Evolutionary conservation across 2,888 invertebrate species (phyloP).

Genomic region (Drosophila hamatofila): DNA sequence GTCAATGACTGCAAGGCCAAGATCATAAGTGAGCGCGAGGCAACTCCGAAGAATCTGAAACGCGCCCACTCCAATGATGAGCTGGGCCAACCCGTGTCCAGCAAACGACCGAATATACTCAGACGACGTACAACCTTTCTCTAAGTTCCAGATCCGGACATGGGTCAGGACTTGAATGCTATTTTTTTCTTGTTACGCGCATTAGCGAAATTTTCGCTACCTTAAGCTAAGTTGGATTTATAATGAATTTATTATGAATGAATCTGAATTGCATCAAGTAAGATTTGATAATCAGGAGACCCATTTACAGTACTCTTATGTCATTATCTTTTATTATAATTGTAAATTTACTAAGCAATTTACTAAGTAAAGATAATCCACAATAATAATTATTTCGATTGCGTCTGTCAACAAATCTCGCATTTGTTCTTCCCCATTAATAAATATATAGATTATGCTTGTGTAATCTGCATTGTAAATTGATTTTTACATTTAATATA

Average conservation of each 20-base stretch:
- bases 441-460: neutral
- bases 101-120: slow-evolving; percentile 61
- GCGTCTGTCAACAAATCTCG: neutral
- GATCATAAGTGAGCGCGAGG: slow-evolving; percentile 7
- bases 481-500: neutral
- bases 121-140: slow-evolving; percentile 41
- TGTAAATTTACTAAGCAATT: no score
- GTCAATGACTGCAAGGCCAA: slow-evolving; percentile 21
- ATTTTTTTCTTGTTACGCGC: neutral
- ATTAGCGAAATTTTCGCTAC: slow-evolving; percentile 24
- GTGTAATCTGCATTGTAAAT: neutral
- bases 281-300: no score
- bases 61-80: slow-evolving; percentile 47
- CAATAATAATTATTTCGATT: neutral
- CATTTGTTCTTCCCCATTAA: neutral
- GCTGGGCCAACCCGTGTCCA: slow-evolving; percentile 3
- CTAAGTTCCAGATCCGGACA: slow-evolving; percentile 1
- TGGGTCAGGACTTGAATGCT: neutral
- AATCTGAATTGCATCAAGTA: neutral
- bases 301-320: no score
- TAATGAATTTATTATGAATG: neutral
- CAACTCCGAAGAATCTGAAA: slow-evolving; percentile 36
- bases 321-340: neutral
- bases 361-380: no score
- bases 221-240: neutral